Evolutionary conservation across 2,888 invertebrate species (phyloP).

Genomic region (Mythimna loreyi): DNA sequence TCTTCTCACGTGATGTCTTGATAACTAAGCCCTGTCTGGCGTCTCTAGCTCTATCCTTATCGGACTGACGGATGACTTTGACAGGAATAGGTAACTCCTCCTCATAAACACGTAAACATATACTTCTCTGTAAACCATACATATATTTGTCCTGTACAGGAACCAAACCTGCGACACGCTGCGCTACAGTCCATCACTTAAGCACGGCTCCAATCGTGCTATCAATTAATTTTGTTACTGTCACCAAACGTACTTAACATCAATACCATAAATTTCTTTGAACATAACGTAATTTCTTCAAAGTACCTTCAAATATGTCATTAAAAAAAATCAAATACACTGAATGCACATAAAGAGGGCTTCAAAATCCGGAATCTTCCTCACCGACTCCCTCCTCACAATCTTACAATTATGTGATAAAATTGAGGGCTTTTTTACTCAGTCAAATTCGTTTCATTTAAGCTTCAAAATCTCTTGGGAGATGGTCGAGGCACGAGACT

Average conservation of each 20-base stretch:
- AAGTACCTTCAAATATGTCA: slow-evolving; percentile 44
- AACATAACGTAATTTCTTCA: slow-evolving; percentile 23
- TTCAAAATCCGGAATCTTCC: slow-evolving; percentile 59
- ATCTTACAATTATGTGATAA: slow-evolving; percentile 80
- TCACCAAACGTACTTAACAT: background rate
- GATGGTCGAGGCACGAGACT: slow-evolving; percentile 65
- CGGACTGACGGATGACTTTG: too few relatives aligned
- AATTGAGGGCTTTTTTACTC: slow-evolving; percentile 79
- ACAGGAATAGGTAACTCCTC: too few relatives aligned
- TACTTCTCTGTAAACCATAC: too few relatives aligned
- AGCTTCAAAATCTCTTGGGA: slow-evolving; percentile 73
- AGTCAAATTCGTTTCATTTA: slow-evolving; percentile 79
- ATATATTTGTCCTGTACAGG: too few relatives aligned
- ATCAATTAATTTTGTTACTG: slow-evolving; percentile 11
- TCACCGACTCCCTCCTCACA: slow-evolving; percentile 59
- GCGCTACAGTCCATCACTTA: too few relatives aligned
- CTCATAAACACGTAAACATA: too few relatives aligned
- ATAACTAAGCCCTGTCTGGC: too few relatives aligned
- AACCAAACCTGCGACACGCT: too few relatives aligned
- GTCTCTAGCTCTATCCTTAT: too few relatives aligned
- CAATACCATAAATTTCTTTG: slow-evolving; percentile 19
- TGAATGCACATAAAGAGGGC: slow-evolving; percentile 47
- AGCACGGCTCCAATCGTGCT: too few relatives aligned
- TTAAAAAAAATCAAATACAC: slow-evolving; percentile 61
- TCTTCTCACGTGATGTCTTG: too few relatives aligned